Base-by-base conservation (phyloP, 2,113 vertebrate species). In the Pedionomus torquatus region DNA sequence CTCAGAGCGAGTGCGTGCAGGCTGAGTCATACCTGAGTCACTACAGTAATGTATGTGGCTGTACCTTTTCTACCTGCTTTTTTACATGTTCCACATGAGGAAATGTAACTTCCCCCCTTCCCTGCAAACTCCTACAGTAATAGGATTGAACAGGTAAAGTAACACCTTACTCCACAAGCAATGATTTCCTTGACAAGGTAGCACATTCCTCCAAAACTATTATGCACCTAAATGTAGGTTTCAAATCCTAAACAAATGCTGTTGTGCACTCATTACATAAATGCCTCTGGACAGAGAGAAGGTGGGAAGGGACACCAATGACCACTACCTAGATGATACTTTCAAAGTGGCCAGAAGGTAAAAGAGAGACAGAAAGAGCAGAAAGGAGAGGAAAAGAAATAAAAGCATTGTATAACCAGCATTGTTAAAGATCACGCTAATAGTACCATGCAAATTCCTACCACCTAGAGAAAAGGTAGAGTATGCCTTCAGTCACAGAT, bases 151-250 rank as follows among this genome's bases (percentile, higher is more conserved):
- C 2, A 60, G 57, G 13, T 26, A 14, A 78, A 39, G 41, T 41
- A 60, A 75, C 18, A 70, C 23, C 26, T 20, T 39, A 44, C 33
- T 55, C 39, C 46, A 31, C 71, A 83, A 87, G 60, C 14, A 69
- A 25, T 12, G 15, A 17, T 71, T 78, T 75, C 69, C 72, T 58
- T 33, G 24, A 68, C n/a, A 83, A 44, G 33, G 43, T 5, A 58
- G 28, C 23, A 8, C n/a, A 8, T 84, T 74, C 37, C 58, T 44
- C 65, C 1, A 7, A 8, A 87, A 46, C 23, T 46, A 12, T 14
- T 77, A 65, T 85, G 54, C 14, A 75, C 11, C 5, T 0, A 0
- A 26, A 17, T 43, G 16, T 7, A 89, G 5, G 13, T 57, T 91
- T 84, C 58, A 77, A 61, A 69, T 84, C 41, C 37, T 54, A 41